Percentiles rank a stretch among this genome's conserved stretches.
Evolutionary conservation across 2,113 vertebrate genomes (phyloP).

Genomic region (Antechinus stuartii): DNA sequence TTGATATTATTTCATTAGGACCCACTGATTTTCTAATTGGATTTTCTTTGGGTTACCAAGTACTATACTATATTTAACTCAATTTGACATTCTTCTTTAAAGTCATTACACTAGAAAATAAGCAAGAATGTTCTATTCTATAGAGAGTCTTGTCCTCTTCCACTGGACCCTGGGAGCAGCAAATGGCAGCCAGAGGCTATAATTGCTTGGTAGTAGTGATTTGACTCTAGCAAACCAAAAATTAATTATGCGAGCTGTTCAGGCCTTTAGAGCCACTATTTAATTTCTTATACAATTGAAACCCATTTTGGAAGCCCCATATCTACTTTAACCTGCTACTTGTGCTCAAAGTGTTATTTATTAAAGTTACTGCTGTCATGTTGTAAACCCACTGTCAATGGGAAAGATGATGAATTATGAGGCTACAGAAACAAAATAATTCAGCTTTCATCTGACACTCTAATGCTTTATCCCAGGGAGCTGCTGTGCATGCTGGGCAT

Average conservation of each 20-base stretch:
- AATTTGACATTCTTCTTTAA: constrained; percentile 20
- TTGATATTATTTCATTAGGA: constrained; percentile 18
- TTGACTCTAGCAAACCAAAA: background rate
- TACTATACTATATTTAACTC: constrained; percentile 43
- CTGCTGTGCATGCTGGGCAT: background rate
- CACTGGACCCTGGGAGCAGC: constrained; percentile 19
- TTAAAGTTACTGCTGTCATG: background rate
- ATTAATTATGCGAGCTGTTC: background rate
- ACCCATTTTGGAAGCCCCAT: background rate
- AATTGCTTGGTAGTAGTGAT: background rate
- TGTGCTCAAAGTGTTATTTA: background rate
- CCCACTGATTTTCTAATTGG: background rate
- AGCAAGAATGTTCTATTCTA: constrained; percentile 16
- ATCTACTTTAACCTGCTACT: background rate
- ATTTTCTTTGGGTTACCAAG: constrained; percentile 31
- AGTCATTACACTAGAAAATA: constrained; percentile 18
- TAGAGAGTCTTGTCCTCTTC: background rate
- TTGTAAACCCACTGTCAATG: constrained; percentile 7
- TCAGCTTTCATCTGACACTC: background rate
- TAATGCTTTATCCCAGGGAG: background rate
- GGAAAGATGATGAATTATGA: constrained; percentile 10
- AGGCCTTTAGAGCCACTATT: background rate
- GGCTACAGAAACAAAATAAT: background rate
- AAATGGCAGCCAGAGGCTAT: background rate
- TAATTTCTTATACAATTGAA: background rate